Evolutionary conservation across 37 sponge, comb jelly and placozoan species (phyloP), one percentile per base, ranked within the genome.

Genomic region (Halichondria panicea): DNA sequence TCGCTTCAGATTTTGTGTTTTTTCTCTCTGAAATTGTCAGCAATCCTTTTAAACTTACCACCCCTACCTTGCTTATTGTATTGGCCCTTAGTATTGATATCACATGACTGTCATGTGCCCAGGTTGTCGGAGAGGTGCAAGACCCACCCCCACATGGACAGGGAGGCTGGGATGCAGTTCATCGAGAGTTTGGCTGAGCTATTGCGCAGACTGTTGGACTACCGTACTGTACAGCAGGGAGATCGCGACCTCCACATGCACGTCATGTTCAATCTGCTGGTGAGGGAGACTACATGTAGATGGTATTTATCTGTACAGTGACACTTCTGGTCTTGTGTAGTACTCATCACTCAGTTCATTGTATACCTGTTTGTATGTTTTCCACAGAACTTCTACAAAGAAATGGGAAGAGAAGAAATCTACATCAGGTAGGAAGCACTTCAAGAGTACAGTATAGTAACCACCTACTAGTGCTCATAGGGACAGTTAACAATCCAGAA

Each of bases 331-430:
- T 12, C 52, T 30, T 63, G 63, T 58, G 43, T 3, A 48, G 52
- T 48, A 48, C 15, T 48, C 52, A 48, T 15, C 15, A 48, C 11
- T 48, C 11, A 48, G 52, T 60, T 71, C 1, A 40, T 7, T 28
- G 46, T 78, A 62, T 64, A 30, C 9, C 46, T 32, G 35, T 24
- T 69, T n/a, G n/a, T n/a, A n/a, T n/a, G n/a, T n/a, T n/a, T n/a
- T n/a, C 66, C 18, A 40, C 46, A 94, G 91, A 92, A 96, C 46
- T 96, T 90, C 76, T 96, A 96, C 87, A 90, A 91, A 44, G 91
- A 93, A 64, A 84, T 90, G 79, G 93, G 93, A 24, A 52, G 97
- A 37, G 86, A 93, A 39, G 93, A 96, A 78, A 96, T 96, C 75
- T 92, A 93, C 75, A 86, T 94, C 36, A 81, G 89, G 91, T 89